A percentile compares a stretch with the other conserved stretches of the same genome.
These are phyloP conservation scores for Harmothoe impar DNA, from an alignment of 2,888 invertebrate genomes.

Conservation along the genomic window DNA sequence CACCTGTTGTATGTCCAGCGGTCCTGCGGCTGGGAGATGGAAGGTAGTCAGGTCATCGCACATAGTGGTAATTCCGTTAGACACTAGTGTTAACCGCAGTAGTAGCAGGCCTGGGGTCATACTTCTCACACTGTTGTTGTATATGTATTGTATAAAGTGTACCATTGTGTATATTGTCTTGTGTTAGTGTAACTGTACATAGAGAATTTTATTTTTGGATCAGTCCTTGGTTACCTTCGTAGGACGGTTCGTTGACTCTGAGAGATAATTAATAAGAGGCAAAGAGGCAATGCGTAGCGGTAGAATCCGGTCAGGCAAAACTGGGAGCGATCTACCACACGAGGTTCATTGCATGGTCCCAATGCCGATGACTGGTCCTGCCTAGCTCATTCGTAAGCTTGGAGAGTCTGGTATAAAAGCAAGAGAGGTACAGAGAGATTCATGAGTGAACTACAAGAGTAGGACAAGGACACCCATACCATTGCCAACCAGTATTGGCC, in stretches of 20 bases:
- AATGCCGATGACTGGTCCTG: not conserved
- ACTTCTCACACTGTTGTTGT: slow-evolving; percentile 51
- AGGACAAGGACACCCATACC: slow-evolving; percentile 45
- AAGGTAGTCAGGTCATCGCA: slow-evolving; percentile 30
- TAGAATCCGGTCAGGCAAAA: not conserved
- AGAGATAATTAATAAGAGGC: not conserved
- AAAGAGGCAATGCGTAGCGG: slow-evolving; percentile 37
- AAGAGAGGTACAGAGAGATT: slow-evolving; percentile 14
- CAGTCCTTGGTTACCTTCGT: slow-evolving; percentile 58
- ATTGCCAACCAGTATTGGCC: slow-evolving; percentile 52
- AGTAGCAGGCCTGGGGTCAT: slow-evolving; percentile 39
- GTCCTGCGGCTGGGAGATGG: not conserved
- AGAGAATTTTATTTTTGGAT: slow-evolving; percentile 63
- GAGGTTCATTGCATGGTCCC: not conserved
- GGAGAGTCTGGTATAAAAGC: slow-evolving; percentile 48
- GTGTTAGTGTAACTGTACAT: slow-evolving; percentile 60
- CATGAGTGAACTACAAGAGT: slow-evolving; percentile 7
- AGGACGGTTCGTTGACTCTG: slow-evolving; percentile 48
- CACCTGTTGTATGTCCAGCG: not conserved
- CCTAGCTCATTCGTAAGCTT: slow-evolving; percentile 8
- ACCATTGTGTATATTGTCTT: slow-evolving; percentile 62
- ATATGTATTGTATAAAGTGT: slow-evolving; percentile 63
- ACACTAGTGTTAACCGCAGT: not conserved
- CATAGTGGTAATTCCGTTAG: slow-evolving; percentile 22
- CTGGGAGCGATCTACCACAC: not conserved